Base-by-base conservation (phyloP, 2,888 invertebrate genomes). In the Cepaea hortensis region DNA sequence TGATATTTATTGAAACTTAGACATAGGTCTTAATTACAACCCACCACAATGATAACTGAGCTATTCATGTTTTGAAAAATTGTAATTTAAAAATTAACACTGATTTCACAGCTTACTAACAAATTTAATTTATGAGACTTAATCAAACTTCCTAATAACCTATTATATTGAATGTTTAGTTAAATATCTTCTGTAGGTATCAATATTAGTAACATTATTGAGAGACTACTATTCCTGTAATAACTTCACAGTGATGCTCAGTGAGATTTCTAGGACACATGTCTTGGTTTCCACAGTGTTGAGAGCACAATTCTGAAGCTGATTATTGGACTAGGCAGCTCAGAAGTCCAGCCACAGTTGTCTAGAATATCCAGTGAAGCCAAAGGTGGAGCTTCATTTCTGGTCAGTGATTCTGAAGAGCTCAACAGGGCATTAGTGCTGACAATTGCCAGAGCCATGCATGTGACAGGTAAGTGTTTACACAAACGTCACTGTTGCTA, bases 371-470 rank as follows among this genome's bases (percentile, higher is more conserved):
- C 98, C n/a, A 97, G 96, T 23, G 98, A 98, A 91, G 97, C 97
- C 0, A 98, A 98, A 95, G 97, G 97, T 0, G 81, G 86, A 11
- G 96, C 98, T 0, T 91, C 91, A 35, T 92, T 94, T 80, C 97
- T 98, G 0, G 98, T 98, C 0, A 96, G 97, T 0, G 99, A 99
- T 94, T 98, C 98, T 3, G 99, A 99, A 94, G 99, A 99, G 94
- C 95, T 99, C 18, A 99, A 99, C 94, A 95, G 98, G 86, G 98
- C 97, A 0, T 95, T 99, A n/a, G 98, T 99, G 1, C 95, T 99
- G 46, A 98, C 98, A 0, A 95, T 99, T 75, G 98, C 98, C 0
- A 95, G 98, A 82, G 97, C 98, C 0, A 98, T 98, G 95, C 98
- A 98, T 93, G 97, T 99, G 88, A 98, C 98, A 77, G 98, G 98